Evolutionary conservation across 2,797 vertebrate genomes (phyloP).

Genomic region (Naso thynnoides): DNA sequence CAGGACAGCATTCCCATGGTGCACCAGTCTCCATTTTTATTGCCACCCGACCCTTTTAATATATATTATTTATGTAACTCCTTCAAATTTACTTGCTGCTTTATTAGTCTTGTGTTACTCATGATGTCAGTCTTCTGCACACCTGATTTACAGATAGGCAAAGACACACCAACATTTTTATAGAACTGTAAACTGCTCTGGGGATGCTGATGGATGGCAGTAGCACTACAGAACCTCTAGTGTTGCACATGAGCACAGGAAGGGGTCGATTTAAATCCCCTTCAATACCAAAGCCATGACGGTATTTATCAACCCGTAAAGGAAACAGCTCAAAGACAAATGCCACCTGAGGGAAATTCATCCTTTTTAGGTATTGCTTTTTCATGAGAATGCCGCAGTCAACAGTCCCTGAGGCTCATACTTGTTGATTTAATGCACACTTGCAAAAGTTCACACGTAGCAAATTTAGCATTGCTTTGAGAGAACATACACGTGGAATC

Average conservation of each 20-base stretch:
- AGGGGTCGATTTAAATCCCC: slow-evolving; percentile 42
- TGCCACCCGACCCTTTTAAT: slow-evolving; percentile 52
- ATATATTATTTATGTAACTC: slow-evolving; percentile 73
- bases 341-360: slow-evolving; percentile 44
- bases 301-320: slow-evolving; percentile 65
- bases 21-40: slow-evolving; percentile 71
- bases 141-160: slow-evolving; percentile 74
- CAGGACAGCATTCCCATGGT: slow-evolving; percentile 62
- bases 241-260: slow-evolving; percentile 49
- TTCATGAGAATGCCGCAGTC: slow-evolving; percentile 40
- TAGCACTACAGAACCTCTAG: slow-evolving; percentile 49
- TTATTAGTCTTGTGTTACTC: slow-evolving; percentile 69
- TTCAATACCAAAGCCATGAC: slow-evolving; percentile 38
- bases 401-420: slow-evolving; percentile 55
- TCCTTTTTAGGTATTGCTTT: slow-evolving; percentile 36
- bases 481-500: slow-evolving; percentile 45
- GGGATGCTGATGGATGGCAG: slow-evolving; percentile 70
- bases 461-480: slow-evolving; percentile 16
- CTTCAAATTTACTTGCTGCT: slow-evolving; percentile 57
- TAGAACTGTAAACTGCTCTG: slow-evolving; percentile 68
- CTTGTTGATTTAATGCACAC: slow-evolving; percentile 70
- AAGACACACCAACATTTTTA: slow-evolving; percentile 74
- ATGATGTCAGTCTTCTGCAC: slow-evolving; percentile 59
- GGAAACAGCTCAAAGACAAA: slow-evolving; percentile 42
- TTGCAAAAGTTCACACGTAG: slow-evolving; percentile 50